Percentiles rank a stretch among this genome's conserved stretches.
Evolutionary conservation across 2,797 vertebrate species (phyloP).

Genomic region (Cebuella pygmaea): DNA sequence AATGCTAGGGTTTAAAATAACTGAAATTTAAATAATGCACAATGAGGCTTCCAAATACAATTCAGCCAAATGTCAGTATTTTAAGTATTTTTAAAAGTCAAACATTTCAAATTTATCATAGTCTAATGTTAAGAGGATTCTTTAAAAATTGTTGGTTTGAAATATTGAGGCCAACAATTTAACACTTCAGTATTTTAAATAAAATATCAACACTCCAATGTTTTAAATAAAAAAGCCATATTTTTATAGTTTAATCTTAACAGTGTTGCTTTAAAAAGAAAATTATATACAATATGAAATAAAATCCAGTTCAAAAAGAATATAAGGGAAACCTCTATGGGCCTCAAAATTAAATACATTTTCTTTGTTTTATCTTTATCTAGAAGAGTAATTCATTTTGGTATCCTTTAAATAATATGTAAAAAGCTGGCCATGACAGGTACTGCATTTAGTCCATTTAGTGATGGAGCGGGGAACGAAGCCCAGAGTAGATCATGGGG

Average conservation of each 20-base stretch:
- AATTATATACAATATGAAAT: not conserved
- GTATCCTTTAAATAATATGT: constrained; percentile 79
- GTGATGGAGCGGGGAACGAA: constrained; percentile 37
- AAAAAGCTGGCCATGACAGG: constrained; percentile 77
- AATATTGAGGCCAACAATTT: constrained; percentile 29
- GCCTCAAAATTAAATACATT: constrained; percentile 79
- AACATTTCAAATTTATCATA: constrained; percentile 57
- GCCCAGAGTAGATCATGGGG: constrained; percentile 65
- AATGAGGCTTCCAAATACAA: constrained; percentile 63
- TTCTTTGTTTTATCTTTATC: constrained; percentile 66
- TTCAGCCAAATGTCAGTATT: constrained; percentile 29
- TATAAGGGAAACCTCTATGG: constrained; percentile 44
- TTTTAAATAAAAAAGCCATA: constrained; percentile 53
- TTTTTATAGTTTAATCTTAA: not conserved
- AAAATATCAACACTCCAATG: not conserved
- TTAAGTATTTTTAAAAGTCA: constrained; percentile 47
- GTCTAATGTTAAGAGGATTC: constrained; percentile 3
- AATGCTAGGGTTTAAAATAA: constrained; percentile 54
- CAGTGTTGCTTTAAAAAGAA: constrained; percentile 20
- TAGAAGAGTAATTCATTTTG: constrained; percentile 77
- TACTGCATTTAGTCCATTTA: constrained; percentile 51
- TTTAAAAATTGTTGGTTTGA: constrained; percentile 46
- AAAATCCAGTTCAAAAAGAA: constrained; percentile 49
- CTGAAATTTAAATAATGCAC: constrained; percentile 73
- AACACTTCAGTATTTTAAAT: constrained; percentile 26